phyloP scores from a whole-genome alignment of 2,888 invertebrate species.

The Machimus rusticus region DNA sequence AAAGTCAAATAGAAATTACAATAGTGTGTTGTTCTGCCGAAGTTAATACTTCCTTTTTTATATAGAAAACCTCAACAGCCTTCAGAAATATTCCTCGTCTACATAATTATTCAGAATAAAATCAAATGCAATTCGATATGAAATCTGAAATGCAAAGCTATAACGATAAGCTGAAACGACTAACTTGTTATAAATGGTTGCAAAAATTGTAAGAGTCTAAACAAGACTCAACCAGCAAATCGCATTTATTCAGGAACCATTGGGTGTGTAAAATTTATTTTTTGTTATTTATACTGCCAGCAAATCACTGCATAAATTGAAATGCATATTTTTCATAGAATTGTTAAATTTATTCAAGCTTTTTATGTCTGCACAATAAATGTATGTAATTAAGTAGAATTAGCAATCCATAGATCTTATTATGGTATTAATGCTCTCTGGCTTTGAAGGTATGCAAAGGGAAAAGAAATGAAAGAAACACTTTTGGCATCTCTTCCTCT shows the following conservation, averaged over 20 bases:
- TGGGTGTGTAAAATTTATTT: background rate
- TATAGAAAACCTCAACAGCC: background rate
- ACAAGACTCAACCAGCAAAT: background rate
- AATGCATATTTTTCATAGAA: background rate
- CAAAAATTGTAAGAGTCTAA: background rate
- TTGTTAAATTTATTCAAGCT: background rate
- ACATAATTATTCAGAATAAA: background rate
- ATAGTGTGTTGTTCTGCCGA: background rate
- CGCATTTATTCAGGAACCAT: background rate
- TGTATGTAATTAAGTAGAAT: background rate
- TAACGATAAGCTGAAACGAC: background rate
- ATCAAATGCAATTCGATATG: background rate
- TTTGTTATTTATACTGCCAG: background rate
- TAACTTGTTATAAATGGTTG: background rate
- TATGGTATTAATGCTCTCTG: background rate
- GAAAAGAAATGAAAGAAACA: too few species aligned
- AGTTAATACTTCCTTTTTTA: background rate
- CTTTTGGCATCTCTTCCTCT: too few species aligned
- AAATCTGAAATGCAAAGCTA: background rate
- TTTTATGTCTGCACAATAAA: background rate
- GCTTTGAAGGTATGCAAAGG: background rate
- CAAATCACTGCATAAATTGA: background rate
- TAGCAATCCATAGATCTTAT: background rate
- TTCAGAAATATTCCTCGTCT: background rate
- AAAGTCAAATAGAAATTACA: background rate